phyloP scores from a whole-genome alignment of 2,888 invertebrate species.

The Megalurothrips usitatus region DNA sequence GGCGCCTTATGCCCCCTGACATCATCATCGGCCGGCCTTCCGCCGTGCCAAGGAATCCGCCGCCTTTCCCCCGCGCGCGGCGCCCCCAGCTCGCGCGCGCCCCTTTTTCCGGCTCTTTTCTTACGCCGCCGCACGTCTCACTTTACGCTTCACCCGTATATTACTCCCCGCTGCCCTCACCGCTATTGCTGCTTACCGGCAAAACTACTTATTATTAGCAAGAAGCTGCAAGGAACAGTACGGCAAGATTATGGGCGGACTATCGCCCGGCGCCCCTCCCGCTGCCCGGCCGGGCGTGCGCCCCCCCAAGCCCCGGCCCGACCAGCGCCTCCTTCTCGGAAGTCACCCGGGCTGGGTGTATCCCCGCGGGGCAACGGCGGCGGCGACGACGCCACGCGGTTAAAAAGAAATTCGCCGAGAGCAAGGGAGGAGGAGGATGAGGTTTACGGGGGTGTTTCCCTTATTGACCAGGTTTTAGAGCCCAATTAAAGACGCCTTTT shows the following conservation, averaged over 20 bases:
- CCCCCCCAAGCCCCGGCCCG: no score
- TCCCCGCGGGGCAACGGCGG: no score
- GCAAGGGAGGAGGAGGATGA: no score
- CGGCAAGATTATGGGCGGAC: neutral
- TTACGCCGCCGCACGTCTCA: neutral
- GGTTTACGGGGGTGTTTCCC: slow-evolving; percentile 9
- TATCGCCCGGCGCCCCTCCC: neutral
- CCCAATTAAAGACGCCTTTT: slow-evolving; percentile 10
- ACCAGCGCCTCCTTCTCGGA: neutral
- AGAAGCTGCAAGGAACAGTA: neutral
- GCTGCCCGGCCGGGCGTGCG: no score
- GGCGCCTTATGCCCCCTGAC: neutral
- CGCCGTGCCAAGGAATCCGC: neutral
- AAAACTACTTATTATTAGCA: neutral
- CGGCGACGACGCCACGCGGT: no score
- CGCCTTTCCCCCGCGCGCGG: neutral
- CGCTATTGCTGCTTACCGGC: neutral
- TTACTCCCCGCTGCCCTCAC: neutral
- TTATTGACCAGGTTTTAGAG: slow-evolving; percentile 10
- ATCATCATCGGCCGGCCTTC: no score
- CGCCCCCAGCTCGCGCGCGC: neutral
- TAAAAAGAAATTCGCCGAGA: slow-evolving; percentile 7
- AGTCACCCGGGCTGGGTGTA: neutral
- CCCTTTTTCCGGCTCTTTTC: neutral
- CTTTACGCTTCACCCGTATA: neutral